These are phyloP conservation scores for Chrysogorgia sp. DNA, from an alignment of 92 coral and sea anemone species.

Conservation along the genomic window DNA sequence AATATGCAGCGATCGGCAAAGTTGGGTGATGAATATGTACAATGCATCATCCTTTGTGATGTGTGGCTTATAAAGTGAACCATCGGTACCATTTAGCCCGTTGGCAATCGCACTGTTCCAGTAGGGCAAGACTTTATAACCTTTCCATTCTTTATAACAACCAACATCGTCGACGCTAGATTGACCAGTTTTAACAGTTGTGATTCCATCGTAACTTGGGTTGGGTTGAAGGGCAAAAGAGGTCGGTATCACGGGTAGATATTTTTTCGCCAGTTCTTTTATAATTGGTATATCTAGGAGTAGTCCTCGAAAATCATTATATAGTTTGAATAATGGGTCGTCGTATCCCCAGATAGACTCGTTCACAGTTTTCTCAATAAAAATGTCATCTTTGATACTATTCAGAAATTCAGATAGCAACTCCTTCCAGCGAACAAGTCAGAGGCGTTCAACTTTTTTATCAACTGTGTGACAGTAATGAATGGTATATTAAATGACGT, in stretches of 20 bases:
- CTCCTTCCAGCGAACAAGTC: constrained; percentile 8
- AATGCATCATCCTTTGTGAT: constrained; percentile 61
- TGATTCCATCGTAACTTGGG: constrained; percentile 68
- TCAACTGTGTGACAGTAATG: constrained; percentile 63
- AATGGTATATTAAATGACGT: constrained; percentile 77
- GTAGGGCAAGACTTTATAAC: constrained; percentile 48
- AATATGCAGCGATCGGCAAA: constrained; percentile 82
- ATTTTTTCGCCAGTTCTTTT: not conserved
- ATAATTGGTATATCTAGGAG: not conserved
- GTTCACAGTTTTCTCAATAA: constrained; percentile 64
- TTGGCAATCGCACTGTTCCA: constrained; percentile 81
- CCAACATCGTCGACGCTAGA: constrained; percentile 58
- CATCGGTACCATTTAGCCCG: constrained; percentile 96
- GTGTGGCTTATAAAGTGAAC: constrained; percentile 82
- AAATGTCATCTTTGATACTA: constrained; percentile 57
- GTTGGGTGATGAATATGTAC: constrained; percentile 80
- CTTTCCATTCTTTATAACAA: constrained; percentile 75
- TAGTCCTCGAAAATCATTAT: constrained; percentile 47
- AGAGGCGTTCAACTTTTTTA: not conserved
- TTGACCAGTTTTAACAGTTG: constrained; percentile 76
- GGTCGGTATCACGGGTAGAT: constrained; percentile 67
- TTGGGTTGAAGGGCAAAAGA: constrained; percentile 79
- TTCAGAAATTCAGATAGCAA: constrained; percentile 43
- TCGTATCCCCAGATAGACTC: constrained; percentile 88
- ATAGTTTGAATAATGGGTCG: constrained; percentile 72